These are phyloP conservation scores for Speoplatyrhinus poulsoni DNA, from an alignment of 2,113 vertebrate species.

Conservation along the genomic window DNA sequence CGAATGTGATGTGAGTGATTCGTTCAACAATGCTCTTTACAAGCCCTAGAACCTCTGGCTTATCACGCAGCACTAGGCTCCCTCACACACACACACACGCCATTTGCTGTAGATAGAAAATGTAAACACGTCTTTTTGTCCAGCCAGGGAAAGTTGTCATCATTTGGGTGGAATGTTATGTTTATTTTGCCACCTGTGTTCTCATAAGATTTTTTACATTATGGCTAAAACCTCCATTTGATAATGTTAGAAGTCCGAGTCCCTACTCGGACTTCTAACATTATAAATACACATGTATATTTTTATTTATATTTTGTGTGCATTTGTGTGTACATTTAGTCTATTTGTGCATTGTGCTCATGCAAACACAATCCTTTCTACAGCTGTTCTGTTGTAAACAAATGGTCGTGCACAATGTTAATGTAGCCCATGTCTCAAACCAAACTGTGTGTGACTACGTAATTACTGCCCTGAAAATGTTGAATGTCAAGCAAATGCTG, in stretches of 20 bases:
- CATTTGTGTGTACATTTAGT: background rate
- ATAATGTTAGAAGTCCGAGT: too few species aligned
- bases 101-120: too few species aligned
- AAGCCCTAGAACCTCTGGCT: constrained; percentile 1
- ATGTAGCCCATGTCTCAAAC: constrained; percentile 6
- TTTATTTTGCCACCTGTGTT: background rate
- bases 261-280: too few species aligned
- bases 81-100: background rate
- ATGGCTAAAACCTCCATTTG: background rate
- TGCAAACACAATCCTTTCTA: background rate
- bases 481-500: background rate
- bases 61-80: constrained; percentile 12
- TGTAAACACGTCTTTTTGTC: background rate
- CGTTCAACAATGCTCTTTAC: constrained; percentile 11
- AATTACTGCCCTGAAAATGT: constrained; percentile 25
- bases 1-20: background rate
- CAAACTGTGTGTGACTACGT: constrained; percentile 26
- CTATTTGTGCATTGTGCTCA: too few species aligned
- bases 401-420: constrained; percentile 11
- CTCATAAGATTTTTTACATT: constrained; percentile 19
- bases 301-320: background rate
- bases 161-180: background rate
- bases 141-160: background rate
- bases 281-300: too few species aligned
- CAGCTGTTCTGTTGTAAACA: constrained; percentile 41